These are phyloP conservation scores for Barbus barbus DNA, from an alignment of 2,113 vertebrate genomes.

Conservation along the genomic window DNA sequence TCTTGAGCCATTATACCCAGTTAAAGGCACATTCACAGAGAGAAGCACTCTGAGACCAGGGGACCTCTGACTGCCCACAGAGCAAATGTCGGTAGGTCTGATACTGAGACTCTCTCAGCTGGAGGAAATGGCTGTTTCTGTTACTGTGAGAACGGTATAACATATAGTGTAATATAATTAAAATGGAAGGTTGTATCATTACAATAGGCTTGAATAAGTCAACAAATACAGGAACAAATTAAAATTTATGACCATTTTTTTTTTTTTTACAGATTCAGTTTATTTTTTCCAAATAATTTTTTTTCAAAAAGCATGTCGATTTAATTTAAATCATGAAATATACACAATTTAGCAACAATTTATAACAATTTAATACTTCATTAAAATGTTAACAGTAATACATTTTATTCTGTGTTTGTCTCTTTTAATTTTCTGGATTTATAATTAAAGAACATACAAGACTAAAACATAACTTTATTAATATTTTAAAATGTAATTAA, in stretches of 20 bases:
- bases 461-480: neutral
- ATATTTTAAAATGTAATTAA: neutral
- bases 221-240: neutral
- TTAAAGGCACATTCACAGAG: slow-evolving; percentile 23
- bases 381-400: neutral
- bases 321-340: neutral
- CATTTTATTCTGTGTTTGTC: neutral
- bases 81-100: neutral
- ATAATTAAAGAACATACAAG: neutral
- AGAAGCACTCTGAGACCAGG: neutral
- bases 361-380: neutral
- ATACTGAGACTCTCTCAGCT: neutral
- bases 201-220: neutral
- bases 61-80: neutral
- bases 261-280: too few species aligned
- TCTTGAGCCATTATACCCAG: slow-evolving; percentile 33
- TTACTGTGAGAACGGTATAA: neutral
- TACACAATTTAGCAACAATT: too few species aligned
- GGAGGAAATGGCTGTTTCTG: neutral
- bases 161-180: neutral
- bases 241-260: neutral
- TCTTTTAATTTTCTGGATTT: neutral
- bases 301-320: neutral
- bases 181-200: neutral
- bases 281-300: neutral